Percentiles rank a stretch among this genome's conserved stretches.
These are phyloP conservation scores for Alosa sapidissima DNA, from an alignment of 2,797 vertebrate species.

Conservation along the genomic window DNA sequence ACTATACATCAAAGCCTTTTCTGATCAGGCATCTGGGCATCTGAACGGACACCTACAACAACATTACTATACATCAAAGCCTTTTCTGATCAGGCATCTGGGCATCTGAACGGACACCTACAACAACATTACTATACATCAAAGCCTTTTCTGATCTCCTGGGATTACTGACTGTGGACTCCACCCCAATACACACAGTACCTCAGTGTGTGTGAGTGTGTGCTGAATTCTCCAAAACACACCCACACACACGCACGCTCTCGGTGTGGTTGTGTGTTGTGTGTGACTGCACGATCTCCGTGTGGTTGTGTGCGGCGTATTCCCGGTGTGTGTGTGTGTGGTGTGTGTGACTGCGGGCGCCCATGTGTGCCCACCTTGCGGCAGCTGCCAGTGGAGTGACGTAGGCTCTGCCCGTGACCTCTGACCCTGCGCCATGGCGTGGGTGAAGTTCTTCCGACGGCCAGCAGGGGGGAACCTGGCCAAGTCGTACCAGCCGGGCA, in stretches of 20 bases:
- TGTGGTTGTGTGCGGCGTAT: neutral
- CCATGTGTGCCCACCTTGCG: neutral
- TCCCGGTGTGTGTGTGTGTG: neutral
- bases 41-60: neutral
- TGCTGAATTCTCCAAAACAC: neutral
- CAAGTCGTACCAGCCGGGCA: constrained; percentile 93
- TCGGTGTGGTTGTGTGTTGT: neutral
- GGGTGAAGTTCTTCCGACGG: constrained; percentile 92
- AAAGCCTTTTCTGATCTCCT: no score
- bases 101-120: neutral
- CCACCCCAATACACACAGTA: neutral
- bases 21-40: neutral
- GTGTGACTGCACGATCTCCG: neutral
- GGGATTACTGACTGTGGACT: neutral
- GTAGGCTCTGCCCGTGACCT: constrained; percentile 28
- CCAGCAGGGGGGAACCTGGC: constrained; percentile 89
- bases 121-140: neutral
- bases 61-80: neutral
- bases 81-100: no score
- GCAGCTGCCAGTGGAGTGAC: neutral
- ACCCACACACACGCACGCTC: neutral
- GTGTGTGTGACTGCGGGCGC: neutral
- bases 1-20: no score
- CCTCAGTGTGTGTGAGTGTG: no score
- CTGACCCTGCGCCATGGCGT: constrained; percentile 79